Evolutionary conservation across 2,113 vertebrate genomes (phyloP).

Genomic region (Haemorhous mexicanus): DNA sequence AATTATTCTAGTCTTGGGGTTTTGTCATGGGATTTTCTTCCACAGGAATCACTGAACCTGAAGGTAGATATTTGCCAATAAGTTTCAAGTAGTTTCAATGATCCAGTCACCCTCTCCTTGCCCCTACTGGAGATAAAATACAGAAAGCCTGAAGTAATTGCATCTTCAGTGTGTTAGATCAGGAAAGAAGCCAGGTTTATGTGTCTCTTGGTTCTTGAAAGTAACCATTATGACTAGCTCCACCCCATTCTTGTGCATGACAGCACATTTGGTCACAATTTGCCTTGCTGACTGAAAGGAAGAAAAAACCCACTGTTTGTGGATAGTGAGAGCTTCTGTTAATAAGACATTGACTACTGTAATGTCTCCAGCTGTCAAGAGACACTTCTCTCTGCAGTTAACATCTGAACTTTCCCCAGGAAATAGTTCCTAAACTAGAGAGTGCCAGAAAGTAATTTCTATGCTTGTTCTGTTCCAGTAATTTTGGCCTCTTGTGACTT

Average conservation of each 20-base stretch:
- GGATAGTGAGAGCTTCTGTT: background rate
- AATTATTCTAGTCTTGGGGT: background rate
- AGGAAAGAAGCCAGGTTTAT: background rate
- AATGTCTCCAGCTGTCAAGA: background rate
- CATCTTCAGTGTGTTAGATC: background rate
- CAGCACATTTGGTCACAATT: background rate
- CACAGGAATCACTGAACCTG: background rate
- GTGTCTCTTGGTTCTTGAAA: background rate
- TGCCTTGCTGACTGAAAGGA: slow-evolving; percentile 3
- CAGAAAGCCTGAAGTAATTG: background rate
- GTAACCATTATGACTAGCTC: background rate
- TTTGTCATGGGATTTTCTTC: background rate
- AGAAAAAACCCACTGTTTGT: background rate
- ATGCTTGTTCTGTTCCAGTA: background rate
- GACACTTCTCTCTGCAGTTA: background rate
- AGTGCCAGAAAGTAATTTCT: background rate
- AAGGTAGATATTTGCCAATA: background rate
- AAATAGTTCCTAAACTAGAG: background rate
- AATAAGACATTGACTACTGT: background rate
- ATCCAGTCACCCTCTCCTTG: background rate
- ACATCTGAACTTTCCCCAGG: background rate
- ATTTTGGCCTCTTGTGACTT: background rate
- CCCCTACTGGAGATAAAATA: background rate
- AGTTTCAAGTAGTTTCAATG: background rate
- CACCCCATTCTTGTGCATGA: background rate